phyloP scores from a whole-genome alignment of 2,113 vertebrate genomes.

The Clarias magur region DNA sequence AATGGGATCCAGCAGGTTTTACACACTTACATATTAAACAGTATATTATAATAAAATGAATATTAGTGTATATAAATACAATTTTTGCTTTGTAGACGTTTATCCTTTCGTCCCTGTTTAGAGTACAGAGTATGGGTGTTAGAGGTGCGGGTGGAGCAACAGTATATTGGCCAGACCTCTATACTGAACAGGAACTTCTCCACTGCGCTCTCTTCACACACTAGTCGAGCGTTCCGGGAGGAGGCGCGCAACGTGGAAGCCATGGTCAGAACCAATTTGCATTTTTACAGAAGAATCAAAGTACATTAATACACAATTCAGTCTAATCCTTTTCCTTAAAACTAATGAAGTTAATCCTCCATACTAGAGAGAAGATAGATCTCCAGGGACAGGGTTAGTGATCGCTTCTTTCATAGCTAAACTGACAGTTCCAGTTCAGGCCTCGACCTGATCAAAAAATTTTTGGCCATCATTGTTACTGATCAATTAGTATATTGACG shows the following conservation, averaged over 20 bases:
- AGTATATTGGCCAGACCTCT: slow-evolving; percentile 63
- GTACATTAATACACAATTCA: neutral
- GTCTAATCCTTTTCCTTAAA: neutral
- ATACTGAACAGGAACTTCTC: slow-evolving; percentile 71
- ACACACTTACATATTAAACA: neutral
- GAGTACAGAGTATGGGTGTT: slow-evolving; percentile 69
- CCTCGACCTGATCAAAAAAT: neutral
- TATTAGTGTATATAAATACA: too few species aligned
- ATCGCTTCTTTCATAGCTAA: neutral
- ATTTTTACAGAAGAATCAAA: neutral
- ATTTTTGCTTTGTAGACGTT: neutral
- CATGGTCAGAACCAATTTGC: slow-evolving; percentile 57
- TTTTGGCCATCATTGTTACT: neutral
- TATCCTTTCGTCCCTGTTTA: slow-evolving; percentile 43
- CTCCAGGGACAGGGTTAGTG: neutral
- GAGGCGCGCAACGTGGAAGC: slow-evolving; percentile 61
- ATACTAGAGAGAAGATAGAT: neutral
- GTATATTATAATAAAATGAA: neutral
- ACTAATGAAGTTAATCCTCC: neutral
- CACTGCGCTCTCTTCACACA: slow-evolving; percentile 58
- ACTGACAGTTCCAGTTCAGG: neutral
- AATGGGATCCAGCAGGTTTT: neutral
- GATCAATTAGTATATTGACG: neutral
- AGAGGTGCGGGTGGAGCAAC: slow-evolving; percentile 64
- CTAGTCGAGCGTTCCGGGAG: slow-evolving; percentile 56